phyloP scores from a whole-genome alignment of 1,140 invertebrate genomes.

The Apis laboriosa region DNA sequence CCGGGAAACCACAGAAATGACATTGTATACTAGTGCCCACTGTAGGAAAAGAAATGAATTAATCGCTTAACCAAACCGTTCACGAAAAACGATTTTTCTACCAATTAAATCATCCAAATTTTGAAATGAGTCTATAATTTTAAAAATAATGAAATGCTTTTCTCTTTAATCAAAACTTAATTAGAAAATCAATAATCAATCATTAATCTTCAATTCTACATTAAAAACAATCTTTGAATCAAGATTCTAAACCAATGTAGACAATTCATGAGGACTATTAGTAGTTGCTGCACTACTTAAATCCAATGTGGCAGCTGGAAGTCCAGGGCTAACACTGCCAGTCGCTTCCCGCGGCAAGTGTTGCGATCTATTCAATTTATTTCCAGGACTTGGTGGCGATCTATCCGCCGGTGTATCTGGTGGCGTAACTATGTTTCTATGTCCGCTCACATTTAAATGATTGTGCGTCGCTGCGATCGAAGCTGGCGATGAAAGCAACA shows the following conservation, averaged over 20 bases:
- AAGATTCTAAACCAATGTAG: slow-evolving; percentile 81
- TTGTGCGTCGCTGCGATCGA: slow-evolving; percentile 79
- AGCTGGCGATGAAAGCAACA: slow-evolving; percentile 72
- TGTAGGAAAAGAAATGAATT: too few relatives aligned
- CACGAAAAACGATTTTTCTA: too few relatives aligned
- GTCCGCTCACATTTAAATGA: slow-evolving; percentile 68
- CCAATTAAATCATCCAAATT: too few relatives aligned
- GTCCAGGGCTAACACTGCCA: slow-evolving; percentile 84
- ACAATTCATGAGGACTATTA: slow-evolving; percentile 86
- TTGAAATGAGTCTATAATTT: too few relatives aligned
- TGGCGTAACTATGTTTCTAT: slow-evolving; percentile 66
- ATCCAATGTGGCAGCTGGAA: slow-evolving; percentile 83
- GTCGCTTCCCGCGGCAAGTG: slow-evolving; percentile 80
- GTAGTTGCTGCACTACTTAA: slow-evolving; percentile 85
- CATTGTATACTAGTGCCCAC: neutral
- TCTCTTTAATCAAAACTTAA: too few relatives aligned
- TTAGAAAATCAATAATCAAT: too few relatives aligned
- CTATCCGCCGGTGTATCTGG: slow-evolving; percentile 77
- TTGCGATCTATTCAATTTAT: slow-evolving; percentile 72
- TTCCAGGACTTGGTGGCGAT: slow-evolving; percentile 76
- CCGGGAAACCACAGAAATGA: neutral
- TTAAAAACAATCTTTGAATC: neutral
- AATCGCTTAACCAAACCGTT: too few relatives aligned
- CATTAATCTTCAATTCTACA: neutral
- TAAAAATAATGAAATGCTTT: too few relatives aligned